These are phyloP conservation scores for Idaea aversata DNA, from an alignment of 2,888 invertebrate genomes.

Conservation along the genomic window DNA sequence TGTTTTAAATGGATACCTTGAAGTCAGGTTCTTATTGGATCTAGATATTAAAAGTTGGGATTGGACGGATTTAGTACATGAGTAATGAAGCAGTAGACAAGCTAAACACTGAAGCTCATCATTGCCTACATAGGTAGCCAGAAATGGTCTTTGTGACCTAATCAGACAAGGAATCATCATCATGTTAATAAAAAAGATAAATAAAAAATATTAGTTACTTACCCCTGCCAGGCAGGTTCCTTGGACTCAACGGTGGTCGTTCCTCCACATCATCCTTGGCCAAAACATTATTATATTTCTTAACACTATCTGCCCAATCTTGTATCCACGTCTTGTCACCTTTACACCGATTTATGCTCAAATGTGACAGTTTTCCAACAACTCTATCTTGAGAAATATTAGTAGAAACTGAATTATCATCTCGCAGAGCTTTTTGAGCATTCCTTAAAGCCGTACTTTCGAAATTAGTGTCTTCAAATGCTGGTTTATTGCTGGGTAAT, in stretches of 20 bases:
- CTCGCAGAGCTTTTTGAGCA: conserved; percentile 60
- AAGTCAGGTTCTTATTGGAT: too few relatives aligned
- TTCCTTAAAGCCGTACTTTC: conserved; percentile 67
- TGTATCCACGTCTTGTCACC: conserved; percentile 82
- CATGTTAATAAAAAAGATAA: conserved; percentile 2
- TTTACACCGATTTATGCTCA: conserved; percentile 73
- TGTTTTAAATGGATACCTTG: too few relatives aligned
- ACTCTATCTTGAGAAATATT: conserved; percentile 60
- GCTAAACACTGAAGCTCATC: too few relatives aligned
- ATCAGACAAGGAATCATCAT: too few relatives aligned
- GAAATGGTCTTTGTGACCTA: too few relatives aligned
- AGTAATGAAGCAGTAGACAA: too few relatives aligned
- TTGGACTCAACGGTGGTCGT: conserved; percentile 66
- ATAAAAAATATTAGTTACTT: conserved; percentile 39
- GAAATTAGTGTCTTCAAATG: conserved; percentile 55
- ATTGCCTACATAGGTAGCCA: too few relatives aligned
- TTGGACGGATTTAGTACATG: too few relatives aligned
- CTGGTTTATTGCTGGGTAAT: conserved; percentile 54
- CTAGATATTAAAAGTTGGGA: too few relatives aligned
- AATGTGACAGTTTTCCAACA: conserved; percentile 66
- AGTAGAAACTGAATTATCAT: conserved; percentile 47
- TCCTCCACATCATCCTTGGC: conserved; percentile 54
- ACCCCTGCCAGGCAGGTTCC: conserved; percentile 62
- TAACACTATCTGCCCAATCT: conserved; percentile 83
- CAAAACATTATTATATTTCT: conserved; percentile 66